Evolutionary conservation across 2,888 invertebrate genomes (phyloP), one percentile per base, ranked within the genome.

Genomic region (Polymixis flavicincta): DNA sequence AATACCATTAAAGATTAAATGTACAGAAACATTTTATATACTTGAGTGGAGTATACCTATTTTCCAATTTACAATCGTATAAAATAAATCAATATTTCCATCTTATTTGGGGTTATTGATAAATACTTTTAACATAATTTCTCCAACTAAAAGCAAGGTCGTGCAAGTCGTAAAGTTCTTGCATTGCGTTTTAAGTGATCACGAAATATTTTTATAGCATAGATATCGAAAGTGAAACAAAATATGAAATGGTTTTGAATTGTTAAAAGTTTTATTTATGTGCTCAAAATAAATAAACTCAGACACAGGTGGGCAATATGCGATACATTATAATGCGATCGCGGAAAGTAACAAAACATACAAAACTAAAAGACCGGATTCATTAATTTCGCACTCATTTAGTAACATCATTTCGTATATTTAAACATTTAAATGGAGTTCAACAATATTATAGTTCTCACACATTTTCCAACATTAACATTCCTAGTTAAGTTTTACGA

Each of bases 401-500:
- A 54, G n/a, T 52, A 66, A 78, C 64, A 71, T 59, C 32, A 48
- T 61, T 59, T 25, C 50, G 5, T 45, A 13, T 37, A 57, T 48
- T 66, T 17, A 45, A 57, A 61, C 59, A 54, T 65, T 48, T n/a
- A 65, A 63, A 37, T 65, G 37, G 63, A 54, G 65, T 52, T 57
- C 28, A 54, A 68, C 32, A 67, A 74, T n/a, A n/a, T n/a, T n/a
- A n/a, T 45, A 42, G 50, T 78, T 82, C 67, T 68, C 79, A 82
- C 76, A 78, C 65, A 54, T 78, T 77, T 77, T 13, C 74, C 19
- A 71, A 74, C 74, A 68, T 82, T 64, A 69, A 75, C 66, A 78
- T 80, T 77, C 69, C 74, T 61, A 61, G 67, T 75, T 76, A 83
- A 37, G 25, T 66, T 74, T 86, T 83, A 77, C 76, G 82, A 88